A percentile compares a stretch with the other conserved stretches of the same genome.
Conservation (phyloP, 2,888 invertebrate species). For the Isotomurus palustris region DNA sequence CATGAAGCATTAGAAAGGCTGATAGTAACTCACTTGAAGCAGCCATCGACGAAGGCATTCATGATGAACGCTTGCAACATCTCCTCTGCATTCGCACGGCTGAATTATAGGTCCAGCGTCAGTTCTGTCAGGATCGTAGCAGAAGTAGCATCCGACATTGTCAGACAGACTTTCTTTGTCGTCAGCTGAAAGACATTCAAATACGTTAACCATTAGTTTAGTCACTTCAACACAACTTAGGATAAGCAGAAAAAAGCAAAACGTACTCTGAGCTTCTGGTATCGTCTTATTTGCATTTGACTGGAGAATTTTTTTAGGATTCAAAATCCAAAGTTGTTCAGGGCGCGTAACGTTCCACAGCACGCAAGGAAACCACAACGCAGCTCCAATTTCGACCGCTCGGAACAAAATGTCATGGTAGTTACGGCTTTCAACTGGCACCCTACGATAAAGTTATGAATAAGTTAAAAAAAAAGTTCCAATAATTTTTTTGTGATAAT, state of each 20-base stretch:
- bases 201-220: conserved; percentile 3
- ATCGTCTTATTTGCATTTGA: neutral
- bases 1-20: neutral
- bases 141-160: conserved; percentile 80
- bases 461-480: neutral
- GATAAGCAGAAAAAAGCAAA: no score
- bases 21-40: conserved; percentile 63
- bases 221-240: neutral
- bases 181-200: conserved; percentile 24
- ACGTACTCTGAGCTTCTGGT: conserved; percentile 34
- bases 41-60: conserved; percentile 86
- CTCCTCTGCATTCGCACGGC: conserved; percentile 85
- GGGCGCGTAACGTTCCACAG: conserved; percentile 90
- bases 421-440: conserved; percentile 82
- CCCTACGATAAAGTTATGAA: conserved; percentile 54
- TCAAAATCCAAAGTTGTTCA: conserved; percentile 86
- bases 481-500: neutral
- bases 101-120: conserved; percentile 75
- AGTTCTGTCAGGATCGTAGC: conserved; percentile 72
- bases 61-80: conserved; percentile 87
- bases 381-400: conserved; percentile 85
- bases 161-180: conserved; percentile 43
- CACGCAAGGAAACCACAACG: conserved; percentile 92
- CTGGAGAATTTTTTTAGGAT: conserved; percentile 74
- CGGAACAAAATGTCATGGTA: conserved; percentile 89